phyloP scores from a whole-genome alignment of 2,113 vertebrate species.

The Chionodraco myersi region DNA sequence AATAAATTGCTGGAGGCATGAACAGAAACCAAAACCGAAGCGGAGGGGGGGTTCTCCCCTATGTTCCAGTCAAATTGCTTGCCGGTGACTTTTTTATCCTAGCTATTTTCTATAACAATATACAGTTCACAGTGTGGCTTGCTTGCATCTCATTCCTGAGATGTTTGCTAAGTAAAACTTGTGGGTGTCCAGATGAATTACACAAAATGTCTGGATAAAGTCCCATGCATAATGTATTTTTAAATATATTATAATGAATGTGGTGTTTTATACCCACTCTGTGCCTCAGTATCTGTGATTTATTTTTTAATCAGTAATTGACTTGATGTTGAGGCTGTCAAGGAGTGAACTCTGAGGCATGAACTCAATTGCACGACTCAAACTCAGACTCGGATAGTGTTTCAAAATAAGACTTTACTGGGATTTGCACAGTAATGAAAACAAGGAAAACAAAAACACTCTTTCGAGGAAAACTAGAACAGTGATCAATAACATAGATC shows the following conservation, averaged over 20 bases:
- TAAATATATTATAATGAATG: background rate
- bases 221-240: background rate
- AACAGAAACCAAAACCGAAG: constrained; percentile 27
- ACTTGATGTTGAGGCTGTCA: constrained; percentile 9
- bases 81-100: constrained; percentile 6
- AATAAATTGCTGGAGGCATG: constrained; percentile 60
- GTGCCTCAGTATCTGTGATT: background rate
- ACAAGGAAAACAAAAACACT: too few species aligned
- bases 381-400: too few species aligned
- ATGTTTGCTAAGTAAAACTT: background rate
- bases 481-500: too few species aligned
- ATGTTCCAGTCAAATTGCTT: constrained; percentile 30
- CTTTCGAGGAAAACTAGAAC: too few species aligned
- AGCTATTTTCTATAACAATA: background rate
- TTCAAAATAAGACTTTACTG: too few species aligned
- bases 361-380: too few species aligned
- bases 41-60: constrained; percentile 1
- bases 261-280: background rate
- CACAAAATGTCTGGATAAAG: background rate
- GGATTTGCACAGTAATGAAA: too few species aligned
- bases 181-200: background rate
- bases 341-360: too few species aligned
- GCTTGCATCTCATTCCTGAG: background rate
- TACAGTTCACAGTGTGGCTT: background rate
- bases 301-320: constrained; percentile 24